Conservation (phyloP, 2,113 vertebrate genomes). For the Oenanthe oenanthe region DNA sequence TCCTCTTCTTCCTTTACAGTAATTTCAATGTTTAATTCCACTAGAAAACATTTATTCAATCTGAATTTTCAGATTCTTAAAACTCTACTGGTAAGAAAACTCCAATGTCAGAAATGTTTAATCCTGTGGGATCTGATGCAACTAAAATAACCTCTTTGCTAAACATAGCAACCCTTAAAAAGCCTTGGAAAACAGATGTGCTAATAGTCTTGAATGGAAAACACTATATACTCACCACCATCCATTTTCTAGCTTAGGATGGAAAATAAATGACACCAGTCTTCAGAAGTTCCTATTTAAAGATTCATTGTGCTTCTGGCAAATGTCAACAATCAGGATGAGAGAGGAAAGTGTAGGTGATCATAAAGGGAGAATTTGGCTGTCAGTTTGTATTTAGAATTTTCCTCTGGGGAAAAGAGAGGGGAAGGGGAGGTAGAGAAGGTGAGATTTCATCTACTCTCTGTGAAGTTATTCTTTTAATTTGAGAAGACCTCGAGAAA, state of each 20-base stretch:
- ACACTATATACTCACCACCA: not conserved
- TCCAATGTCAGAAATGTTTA: not conserved
- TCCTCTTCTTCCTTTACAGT: not conserved
- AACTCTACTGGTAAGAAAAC: not conserved
- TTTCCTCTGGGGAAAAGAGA: not conserved
- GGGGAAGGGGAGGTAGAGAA: not conserved
- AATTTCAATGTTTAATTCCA: not conserved
- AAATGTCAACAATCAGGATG: not conserved
- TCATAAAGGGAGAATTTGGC: not conserved
- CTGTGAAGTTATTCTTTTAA: not conserved
- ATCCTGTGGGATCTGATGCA: not conserved
- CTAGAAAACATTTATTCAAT: not conserved
- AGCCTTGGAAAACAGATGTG: slow-evolving; percentile 49
- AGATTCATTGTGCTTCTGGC: slow-evolving; percentile 21
- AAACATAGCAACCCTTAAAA: not conserved
- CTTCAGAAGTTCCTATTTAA: slow-evolving; percentile 30
- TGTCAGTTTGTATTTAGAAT: not conserved
- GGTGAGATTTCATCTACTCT: not conserved
- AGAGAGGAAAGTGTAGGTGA: not conserved
- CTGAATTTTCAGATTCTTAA: not conserved
- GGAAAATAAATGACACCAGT: not conserved
- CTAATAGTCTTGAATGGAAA: slow-evolving; percentile 10
- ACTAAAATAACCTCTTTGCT: not conserved
- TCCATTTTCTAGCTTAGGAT: slow-evolving; percentile 6
- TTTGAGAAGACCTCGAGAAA: not conserved